Evolutionary conservation across 1,140 invertebrate species (phyloP).

Genomic region (Vanessa tameamea): DNA sequence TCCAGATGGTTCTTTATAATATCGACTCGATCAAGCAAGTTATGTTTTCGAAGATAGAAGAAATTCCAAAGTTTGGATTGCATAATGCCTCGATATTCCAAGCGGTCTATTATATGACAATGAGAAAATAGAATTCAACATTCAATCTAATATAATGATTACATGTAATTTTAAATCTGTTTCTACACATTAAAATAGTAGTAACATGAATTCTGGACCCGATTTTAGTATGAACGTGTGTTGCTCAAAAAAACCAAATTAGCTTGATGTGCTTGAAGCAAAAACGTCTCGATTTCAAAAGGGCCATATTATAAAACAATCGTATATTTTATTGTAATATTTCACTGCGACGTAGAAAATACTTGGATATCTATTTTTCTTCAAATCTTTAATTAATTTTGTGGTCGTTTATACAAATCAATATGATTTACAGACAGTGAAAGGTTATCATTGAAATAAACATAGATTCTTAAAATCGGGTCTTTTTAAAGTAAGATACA

Average conservation of each 20-base stretch:
- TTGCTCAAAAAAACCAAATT: not conserved
- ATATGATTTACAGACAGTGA: no score
- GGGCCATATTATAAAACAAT: no score
- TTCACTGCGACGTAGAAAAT: no score
- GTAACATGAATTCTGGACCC: slow-evolving; percentile 12
- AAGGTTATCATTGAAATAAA: no score
- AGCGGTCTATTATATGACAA: not conserved
- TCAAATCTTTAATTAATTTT: not conserved
- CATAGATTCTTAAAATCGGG: not conserved
- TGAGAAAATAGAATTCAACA: not conserved
- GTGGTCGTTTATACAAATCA: no score
- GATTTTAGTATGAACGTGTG: not conserved
- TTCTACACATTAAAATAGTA: slow-evolving; percentile 10
- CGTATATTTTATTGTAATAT: no score
- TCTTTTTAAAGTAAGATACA: not conserved
- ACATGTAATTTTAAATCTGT: slow-evolving; percentile 5
- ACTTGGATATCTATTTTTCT: no score
- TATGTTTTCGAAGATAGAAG: no score
- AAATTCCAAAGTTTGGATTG: no score
- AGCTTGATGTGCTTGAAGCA: not conserved
- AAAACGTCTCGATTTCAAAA: no score
- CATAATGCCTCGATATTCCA: not conserved
- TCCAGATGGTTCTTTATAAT: no score
- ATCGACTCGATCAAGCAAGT: no score
- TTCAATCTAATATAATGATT: slow-evolving; percentile 1